Conservation (phyloP, 2,113 vertebrate genomes). For the Brachyistius frenatus region DNA sequence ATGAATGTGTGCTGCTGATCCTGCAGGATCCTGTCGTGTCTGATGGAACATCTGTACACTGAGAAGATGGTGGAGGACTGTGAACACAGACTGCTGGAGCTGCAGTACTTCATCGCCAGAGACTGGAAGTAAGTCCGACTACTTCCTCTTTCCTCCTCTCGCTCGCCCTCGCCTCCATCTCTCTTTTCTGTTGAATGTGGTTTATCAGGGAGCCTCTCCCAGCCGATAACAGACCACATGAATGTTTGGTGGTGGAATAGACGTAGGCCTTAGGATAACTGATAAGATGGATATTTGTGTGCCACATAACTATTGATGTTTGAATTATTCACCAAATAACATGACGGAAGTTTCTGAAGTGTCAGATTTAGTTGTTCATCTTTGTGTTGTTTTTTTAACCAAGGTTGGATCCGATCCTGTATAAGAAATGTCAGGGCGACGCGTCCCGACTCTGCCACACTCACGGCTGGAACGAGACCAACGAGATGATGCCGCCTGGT, state of each 20-base stretch:
- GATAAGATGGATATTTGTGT: too few species aligned
- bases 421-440: conserved; percentile 96
- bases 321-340: too few species aligned
- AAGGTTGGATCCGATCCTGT: conserved; percentile 94
- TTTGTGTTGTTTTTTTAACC: not conserved
- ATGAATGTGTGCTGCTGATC: not conserved
- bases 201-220: too few species aligned
- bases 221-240: too few species aligned
- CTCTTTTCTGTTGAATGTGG: too few species aligned
- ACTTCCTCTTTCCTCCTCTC: too few species aligned
- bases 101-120: conserved; percentile 97
- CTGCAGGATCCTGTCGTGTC: conserved; percentile 93
- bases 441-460: conserved; percentile 95
- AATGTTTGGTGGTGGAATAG: too few species aligned
- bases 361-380: too few species aligned
- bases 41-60: conserved; percentile 98
- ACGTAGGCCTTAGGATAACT: too few species aligned
- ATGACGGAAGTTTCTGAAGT: too few species aligned
- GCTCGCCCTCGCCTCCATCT: too few species aligned
- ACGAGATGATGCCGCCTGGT: conserved; percentile 92
- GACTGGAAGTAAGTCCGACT: conserved; percentile 91
- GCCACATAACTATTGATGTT: too few species aligned
- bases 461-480: conserved; percentile 96
- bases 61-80: conserved; percentile 98
- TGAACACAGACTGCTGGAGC: conserved; percentile 93